These are phyloP conservation scores for Gambusia yucatana DNA, from an alignment of 2,797 vertebrate species.

Conservation along the genomic window DNA sequence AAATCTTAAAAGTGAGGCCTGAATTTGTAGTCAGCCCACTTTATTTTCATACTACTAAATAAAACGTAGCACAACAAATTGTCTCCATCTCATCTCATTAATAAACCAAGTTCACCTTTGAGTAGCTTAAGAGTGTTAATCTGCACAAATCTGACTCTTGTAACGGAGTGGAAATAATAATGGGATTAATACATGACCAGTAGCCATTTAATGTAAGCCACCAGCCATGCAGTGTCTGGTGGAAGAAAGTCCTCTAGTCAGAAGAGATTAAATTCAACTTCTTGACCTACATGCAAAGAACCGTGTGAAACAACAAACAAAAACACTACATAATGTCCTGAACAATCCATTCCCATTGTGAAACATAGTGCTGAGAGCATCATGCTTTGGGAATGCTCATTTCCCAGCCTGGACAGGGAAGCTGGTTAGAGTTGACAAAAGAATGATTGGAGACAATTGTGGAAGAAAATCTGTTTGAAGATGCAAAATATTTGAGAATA, in stretches of 20 bases:
- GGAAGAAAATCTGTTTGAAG: neutral
- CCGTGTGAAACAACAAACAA: neutral
- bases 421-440: neutral
- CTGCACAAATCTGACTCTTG: neutral
- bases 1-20: neutral
- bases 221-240: neutral
- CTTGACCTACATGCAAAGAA: neutral
- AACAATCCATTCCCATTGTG: neutral
- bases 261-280: neutral
- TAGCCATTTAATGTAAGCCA: neutral
- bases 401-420: neutral
- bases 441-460: neutral
- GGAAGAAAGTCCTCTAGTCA: neutral
- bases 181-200: neutral
- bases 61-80: neutral
- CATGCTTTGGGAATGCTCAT: neutral
- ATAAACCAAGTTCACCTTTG: neutral
- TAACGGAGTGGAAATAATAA: neutral
- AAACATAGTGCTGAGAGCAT: neutral
- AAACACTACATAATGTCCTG: neutral
- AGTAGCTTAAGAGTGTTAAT: neutral
- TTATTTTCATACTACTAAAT: neutral
- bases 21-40: neutral
- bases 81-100: neutral
- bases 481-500: neutral